Base-by-base conservation (phyloP, 2,113 vertebrate species). In the Theristicus caerulescens region DNA sequence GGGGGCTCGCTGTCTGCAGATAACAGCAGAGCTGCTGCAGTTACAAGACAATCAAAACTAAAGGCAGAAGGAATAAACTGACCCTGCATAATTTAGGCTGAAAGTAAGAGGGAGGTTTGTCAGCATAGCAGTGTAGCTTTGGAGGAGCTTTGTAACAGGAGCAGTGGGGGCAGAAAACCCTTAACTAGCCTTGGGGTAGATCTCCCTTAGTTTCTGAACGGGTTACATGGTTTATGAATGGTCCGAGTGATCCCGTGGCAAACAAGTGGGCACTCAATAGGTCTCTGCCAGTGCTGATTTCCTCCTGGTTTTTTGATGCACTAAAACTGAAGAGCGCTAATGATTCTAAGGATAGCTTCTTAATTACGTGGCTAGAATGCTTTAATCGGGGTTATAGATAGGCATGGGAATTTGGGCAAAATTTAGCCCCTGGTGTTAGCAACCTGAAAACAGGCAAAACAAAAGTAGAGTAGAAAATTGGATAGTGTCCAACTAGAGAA, bases 331-430 rank as follows among this genome's bases (percentile, higher is more conserved):
- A 79, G 46, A 83, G 47, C 2, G 1, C 46, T 81, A 36, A 61
- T 66, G 78, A 59, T 44, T 77, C 61, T 73, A 70, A 49, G n/a
- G 32, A 49, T 80, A 46, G 46, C 14, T 27, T 58, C 69, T 85
- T 93, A 91, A 82, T 91, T 91, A 66, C 49, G 8, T 58, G 27
- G 36, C 47, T 88, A 82, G 66, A 94, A 69, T 91, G 73, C 90
- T 87, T 90, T 82, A 85, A 77, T 91, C 57, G 49, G 40, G 36
- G 18, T 71, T 93, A 49, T 34, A 42, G 61, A 44, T 74, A 59
- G 19, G 34, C 17, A 20, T 89, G 52, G 87, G 59, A 82, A 52
- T 92, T 69, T 46, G 32, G 72, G 73, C 44, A 69, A 85, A 82
- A 76, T 69, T 51, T 44, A 92, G 32, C 44, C 44, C 76, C 57